Conservation (phyloP, 2,888 invertebrate species). For the Dendrolimus houi region DNA sequence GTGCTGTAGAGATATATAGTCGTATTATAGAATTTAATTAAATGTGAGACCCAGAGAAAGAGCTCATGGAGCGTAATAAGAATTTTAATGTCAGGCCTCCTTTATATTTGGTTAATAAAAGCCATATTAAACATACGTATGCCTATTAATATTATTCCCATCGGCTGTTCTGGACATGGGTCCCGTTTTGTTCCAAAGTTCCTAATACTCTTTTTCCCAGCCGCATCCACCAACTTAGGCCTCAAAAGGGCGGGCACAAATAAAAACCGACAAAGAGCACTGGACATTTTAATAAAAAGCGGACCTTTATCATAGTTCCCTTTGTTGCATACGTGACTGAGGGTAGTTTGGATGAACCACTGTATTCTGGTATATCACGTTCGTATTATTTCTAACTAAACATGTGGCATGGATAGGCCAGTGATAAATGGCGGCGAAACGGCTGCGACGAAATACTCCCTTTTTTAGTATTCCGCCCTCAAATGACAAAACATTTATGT, state of each 20-base stretch:
- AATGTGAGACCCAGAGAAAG: neutral
- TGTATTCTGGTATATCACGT: slow-evolving; percentile 17
- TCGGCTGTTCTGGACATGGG: neutral
- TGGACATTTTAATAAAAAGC: slow-evolving; percentile 51
- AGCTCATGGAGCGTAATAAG: neutral
- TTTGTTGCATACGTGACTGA: slow-evolving; percentile 52
- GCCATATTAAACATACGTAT: neutral
- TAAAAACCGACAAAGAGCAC: slow-evolving; percentile 38
- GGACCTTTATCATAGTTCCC: slow-evolving; percentile 50
- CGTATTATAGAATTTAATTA: too few relatives aligned
- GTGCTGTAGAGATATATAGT: too few relatives aligned
- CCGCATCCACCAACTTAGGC: slow-evolving; percentile 1
- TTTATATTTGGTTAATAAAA: neutral
- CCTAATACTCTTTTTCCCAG: neutral
- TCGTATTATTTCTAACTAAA: slow-evolving; percentile 6
- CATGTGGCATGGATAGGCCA: slow-evolving; percentile 14
- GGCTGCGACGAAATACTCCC: slow-evolving; percentile 29
- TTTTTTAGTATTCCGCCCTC: slow-evolving; percentile 27
- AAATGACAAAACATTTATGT: slow-evolving; percentile 27
- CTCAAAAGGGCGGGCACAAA: slow-evolving; percentile 29
- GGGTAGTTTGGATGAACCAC: slow-evolving; percentile 30
- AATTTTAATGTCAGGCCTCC: neutral
- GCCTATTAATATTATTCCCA: neutral
- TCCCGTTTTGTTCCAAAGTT: neutral
- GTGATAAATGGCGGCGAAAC: slow-evolving; percentile 18